Evolutionary conservation across 1,140 invertebrate genomes (phyloP).

Genomic region (Chrysomallon squamiferum): DNA sequence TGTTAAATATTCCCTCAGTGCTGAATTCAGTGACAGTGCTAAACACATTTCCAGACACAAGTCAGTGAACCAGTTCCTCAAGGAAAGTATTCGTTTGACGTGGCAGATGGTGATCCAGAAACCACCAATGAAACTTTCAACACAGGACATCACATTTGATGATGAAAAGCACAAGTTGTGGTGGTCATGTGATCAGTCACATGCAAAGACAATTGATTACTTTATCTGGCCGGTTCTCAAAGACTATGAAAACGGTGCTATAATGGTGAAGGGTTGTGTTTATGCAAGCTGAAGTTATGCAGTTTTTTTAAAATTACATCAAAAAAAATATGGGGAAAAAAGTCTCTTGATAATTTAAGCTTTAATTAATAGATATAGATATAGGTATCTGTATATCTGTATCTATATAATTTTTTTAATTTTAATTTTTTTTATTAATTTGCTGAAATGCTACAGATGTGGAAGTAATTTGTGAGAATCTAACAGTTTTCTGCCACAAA

Average conservation of each 20-base stretch:
- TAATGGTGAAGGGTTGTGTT: slow-evolving; percentile 55
- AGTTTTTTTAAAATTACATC: no score
- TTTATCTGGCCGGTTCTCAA: slow-evolving; percentile 54
- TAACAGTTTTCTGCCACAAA: no score
- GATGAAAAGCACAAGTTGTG: slow-evolving; percentile 51
- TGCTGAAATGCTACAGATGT: no score
- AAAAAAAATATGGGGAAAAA: no score
- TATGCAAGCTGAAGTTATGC: slow-evolving; percentile 31
- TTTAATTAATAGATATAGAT: no score
- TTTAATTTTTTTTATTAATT: no score
- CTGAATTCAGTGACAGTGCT: background rate
- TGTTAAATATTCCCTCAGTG: background rate
- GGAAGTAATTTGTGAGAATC: no score
- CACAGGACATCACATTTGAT: slow-evolving; percentile 41
- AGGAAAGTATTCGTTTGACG: slow-evolving; percentile 35
- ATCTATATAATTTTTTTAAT: no score
- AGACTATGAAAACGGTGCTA: slow-evolving; percentile 51
- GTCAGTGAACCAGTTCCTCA: slow-evolving; percentile 28
- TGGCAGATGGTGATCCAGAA: slow-evolving; percentile 59
- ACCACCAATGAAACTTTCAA: slow-evolving; percentile 42
- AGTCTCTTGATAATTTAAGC: no score
- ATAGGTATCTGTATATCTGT: no score
- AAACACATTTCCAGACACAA: slow-evolving; percentile 13
- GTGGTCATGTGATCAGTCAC: slow-evolving; percentile 55
- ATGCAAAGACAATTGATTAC: slow-evolving; percentile 38